Base-by-base conservation (phyloP, 2,888 invertebrate genomes). In the Anodontia alba region DNA sequence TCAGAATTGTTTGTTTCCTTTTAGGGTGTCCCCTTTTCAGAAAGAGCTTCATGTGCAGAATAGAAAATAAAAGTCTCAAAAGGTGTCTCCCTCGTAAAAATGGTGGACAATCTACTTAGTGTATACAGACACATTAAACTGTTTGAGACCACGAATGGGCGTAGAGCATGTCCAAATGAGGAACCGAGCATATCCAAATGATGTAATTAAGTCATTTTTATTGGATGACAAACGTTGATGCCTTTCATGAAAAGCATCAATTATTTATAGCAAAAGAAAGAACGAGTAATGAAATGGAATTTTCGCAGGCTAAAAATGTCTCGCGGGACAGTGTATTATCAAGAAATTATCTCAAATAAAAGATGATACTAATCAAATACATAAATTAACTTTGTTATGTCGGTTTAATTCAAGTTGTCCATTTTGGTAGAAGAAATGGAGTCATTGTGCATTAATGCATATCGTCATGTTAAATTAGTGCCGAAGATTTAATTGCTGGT, bases 261-360 rank as follows among this genome's bases (percentile, higher is more conserved):
- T 80, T 80, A 85, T 85, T 81, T 76, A 85, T 81, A 73, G 75
- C 69, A 51, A 54, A 46, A 76, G 75, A 80, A 80, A 80, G 78
- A 80, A 62, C 73, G 73, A 69, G 36, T 82, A 85, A 78, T 81
- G 74, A 78, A 81, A 85, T 82, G 43, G 81, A 75, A 78, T 75
- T 80, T 81, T 57, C 80, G 66, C 79, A 73, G 71, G 75, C 80
- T 80, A 76, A 85, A 80, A 77, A 76, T 78, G 80, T 85, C 81
- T 81, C 84, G 69, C 73, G 80, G 76, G 84, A 73, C 42, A 33
- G 67, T 78, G 70, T 82, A 81, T 85, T 85, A 81, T 85, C 81
- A 68, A 80, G 81, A 69, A 74, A 80, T 78, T 73, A 80, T 73
- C 82, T 75, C 54, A 33, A 38, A 69, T 77, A 80, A 76, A 78